Evolutionary conservation across 2,797 vertebrate genomes (phyloP), one percentile per base, ranked within the genome.

Genomic region (Crocidura indochinensis): DNA sequence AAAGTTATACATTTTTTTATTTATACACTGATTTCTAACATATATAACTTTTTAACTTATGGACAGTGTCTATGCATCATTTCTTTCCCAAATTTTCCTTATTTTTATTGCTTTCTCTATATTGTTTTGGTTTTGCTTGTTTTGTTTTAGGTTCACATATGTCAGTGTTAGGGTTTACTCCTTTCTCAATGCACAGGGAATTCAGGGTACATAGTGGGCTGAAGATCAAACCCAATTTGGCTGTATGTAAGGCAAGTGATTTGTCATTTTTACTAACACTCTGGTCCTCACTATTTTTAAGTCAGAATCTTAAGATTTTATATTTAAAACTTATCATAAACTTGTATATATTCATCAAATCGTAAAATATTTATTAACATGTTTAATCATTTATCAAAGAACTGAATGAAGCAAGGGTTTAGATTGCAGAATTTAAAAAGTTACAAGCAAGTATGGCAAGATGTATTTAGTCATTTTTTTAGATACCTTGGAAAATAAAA

Each of bases 61-160:
- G 22, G 10, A 1, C n/a, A 27, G 68, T 91, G 71, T 73, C 12
- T 22, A 27, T 38, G 1, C 3, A 11, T 8, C 74, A 8, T 80
- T 78, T 71, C 11, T 67, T 74, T 17, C 8, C 29, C 24, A n/a
- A 72, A 26, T 53, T 12, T 31, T 69, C 26, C 51, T 76, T 89
- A 27, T 72, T 92, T 71, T 69, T 76, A 88, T 10, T n/a, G 26
- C 20, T 67, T 38, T 75, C 92, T 80, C 47, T 27, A 4, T 64
- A 12, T 53, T 60, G 15, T 19, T 60, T 20, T 60, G 14, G 12
- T 20, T 60, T 60, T 60, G 56, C 20, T 5, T 60, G 2, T 60
- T 60, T 60, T 20, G 19, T 19, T 6, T 19, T 60, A 19, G 19
- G 56, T 3, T 15, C 56, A 8, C 56, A 15, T 20, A 17, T 2